Evolutionary conservation across 2,888 invertebrate species (phyloP).

Genomic region (Helleia helle): DNA sequence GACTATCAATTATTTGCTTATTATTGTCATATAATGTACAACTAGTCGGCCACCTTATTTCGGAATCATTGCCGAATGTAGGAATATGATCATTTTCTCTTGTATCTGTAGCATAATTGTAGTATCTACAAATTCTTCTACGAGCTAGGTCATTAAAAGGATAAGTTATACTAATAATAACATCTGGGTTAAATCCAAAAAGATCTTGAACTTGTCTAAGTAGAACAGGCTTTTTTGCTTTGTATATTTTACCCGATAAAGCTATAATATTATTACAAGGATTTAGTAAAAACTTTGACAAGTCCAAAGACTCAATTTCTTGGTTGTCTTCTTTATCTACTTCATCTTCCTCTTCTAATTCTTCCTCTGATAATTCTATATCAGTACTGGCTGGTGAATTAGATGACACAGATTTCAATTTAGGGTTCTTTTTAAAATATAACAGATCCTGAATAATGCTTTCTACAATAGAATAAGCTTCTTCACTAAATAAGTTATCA

Average conservation of each 20-base stretch:
- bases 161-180: constrained; percentile 73
- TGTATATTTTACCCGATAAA: constrained; percentile 28
- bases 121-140: constrained; percentile 42
- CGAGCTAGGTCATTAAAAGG: constrained; percentile 66
- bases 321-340: constrained; percentile 28
- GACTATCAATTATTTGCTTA: constrained; percentile 30
- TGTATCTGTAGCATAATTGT: constrained; percentile 37
- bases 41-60: constrained; percentile 45
- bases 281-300: constrained; percentile 50
- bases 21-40: constrained; percentile 34
- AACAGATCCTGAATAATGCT: constrained; percentile 39
- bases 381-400: constrained; percentile 32
- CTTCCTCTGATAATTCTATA: constrained; percentile 27
- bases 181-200: constrained; percentile 50
- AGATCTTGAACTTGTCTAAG: constrained; percentile 42
- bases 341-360: constrained; percentile 32
- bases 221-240: constrained; percentile 35
- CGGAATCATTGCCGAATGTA: constrained; percentile 21
- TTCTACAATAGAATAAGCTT: constrained; percentile 32
- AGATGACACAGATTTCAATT: constrained; percentile 20
- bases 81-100: constrained; percentile 31
- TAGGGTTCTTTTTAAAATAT: constrained; percentile 41
- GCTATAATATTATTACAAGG: constrained; percentile 35
- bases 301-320: constrained; percentile 32
- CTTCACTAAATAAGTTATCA: constrained; percentile 40